Evolutionary conservation across 2,113 vertebrate species (phyloP).

Genomic region (Amphilophus citrinellus): DNA sequence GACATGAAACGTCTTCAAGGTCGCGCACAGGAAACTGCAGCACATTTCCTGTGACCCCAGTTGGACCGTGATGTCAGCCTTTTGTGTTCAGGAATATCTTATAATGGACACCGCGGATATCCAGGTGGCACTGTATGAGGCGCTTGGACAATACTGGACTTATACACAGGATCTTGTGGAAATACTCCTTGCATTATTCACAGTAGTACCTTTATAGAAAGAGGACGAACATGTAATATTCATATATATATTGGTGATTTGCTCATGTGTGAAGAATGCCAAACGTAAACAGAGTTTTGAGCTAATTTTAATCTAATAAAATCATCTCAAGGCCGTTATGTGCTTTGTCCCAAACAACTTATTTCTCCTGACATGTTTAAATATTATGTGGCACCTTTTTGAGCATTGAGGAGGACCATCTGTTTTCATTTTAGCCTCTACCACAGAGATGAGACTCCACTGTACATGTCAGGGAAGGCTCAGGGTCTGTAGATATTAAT

Average conservation of each 20-base stretch:
- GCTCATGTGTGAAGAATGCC: constrained; percentile 41
- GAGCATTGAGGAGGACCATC: constrained; percentile 13
- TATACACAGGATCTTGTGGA: constrained; percentile 8
- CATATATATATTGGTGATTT: background rate
- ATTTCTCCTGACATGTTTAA: constrained; percentile 37
- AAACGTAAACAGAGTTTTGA: constrained; percentile 31
- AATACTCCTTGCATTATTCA: constrained; percentile 25
- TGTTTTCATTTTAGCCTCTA: constrained; percentile 48
- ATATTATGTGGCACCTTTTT: constrained; percentile 25
- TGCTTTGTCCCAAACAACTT: background rate
- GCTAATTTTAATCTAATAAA: constrained; percentile 47
- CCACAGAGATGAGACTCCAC: constrained; percentile 19
- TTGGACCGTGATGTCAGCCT: constrained; percentile 50
- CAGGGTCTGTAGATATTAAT: constrained; percentile 26
- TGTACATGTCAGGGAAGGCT: constrained; percentile 25
- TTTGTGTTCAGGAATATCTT: constrained; percentile 70
- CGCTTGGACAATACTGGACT: constrained; percentile 5
- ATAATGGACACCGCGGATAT: constrained; percentile 28
- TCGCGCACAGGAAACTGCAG: constrained; percentile 70
- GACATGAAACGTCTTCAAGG: constrained; percentile 64
- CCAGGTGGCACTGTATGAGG: constrained; percentile 14
- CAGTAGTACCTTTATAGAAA: background rate
- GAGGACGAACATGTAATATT: background rate
- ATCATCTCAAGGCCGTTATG: constrained; percentile 13
- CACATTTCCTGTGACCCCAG: constrained; percentile 65